These are phyloP conservation scores for Scyliorhinus canicula DNA, from an alignment of 2,797 vertebrate species.

Conservation along the genomic window DNA sequence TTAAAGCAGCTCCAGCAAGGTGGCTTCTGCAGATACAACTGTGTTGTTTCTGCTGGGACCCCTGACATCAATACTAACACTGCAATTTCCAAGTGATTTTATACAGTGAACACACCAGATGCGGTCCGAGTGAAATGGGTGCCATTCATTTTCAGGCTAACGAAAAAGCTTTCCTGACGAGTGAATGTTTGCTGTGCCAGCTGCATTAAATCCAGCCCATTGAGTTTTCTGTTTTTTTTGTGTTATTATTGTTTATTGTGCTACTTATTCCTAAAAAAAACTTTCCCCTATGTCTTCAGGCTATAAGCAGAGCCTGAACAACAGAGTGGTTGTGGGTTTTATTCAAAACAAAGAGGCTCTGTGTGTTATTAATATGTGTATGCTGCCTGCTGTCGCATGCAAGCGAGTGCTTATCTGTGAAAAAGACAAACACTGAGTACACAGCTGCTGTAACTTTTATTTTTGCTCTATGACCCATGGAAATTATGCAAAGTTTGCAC, in stretches of 20 bases:
- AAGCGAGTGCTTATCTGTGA: neutral
- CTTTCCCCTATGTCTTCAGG: neutral
- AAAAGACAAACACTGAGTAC: neutral
- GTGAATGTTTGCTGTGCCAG: neutral
- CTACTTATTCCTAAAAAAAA: neutral
- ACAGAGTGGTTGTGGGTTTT: neutral
- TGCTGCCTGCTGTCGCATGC: neutral
- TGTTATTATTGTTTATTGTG: neutral
- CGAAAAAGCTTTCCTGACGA: neutral
- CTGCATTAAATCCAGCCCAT: neutral
- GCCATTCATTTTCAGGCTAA: neutral
- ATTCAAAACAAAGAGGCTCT: neutral
- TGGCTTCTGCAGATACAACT: neutral
- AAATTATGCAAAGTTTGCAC: neutral
- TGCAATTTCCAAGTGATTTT: neutral
- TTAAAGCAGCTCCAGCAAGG: neutral
- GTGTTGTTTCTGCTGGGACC: neutral
- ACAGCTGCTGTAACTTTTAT: neutral
- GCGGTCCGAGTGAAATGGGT: neutral
- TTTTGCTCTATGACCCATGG: neutral
- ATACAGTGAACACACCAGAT: neutral
- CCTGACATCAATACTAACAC: neutral
- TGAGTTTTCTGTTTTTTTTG: neutral
- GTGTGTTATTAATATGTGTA: neutral
- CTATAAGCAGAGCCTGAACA: neutral